Base-by-base conservation (phyloP, 1,140 invertebrate species). In the Alviniconcha marisindica region DNA sequence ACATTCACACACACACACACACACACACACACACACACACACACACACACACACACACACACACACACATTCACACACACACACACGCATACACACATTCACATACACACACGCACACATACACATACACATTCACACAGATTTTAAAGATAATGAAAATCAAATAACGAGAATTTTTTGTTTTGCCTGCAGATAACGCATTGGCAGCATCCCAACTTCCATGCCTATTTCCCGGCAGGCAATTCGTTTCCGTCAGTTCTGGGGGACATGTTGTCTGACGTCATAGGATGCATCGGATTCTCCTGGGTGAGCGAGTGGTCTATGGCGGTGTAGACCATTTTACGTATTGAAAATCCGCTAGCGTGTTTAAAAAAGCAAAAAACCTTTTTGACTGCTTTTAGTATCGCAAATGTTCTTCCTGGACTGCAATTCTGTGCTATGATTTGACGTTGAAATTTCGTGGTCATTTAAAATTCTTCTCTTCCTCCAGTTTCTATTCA, bases 141-240 rank as follows among this genome's bases (percentile, higher is more conserved):
- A 66, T 60, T 14, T 80, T 15, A n/a, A 80, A 28, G 10, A 44
- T 18, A 24, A 74, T 73, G 3, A 33, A 4, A 0, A 3, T 18
- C 24, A 31, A 5, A 31, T 28, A 31, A 73, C 3, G 24, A 31
- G 18, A 31, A 73, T 15, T 33, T 15, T 15, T 73, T 24, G 12
- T n/a, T 60, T 76, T 5, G 33, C 0, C 92, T 92, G 2, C 91
- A 96, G 96, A 95, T 97, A 71, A 99, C 98, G 0, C 98, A 99
- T 93, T 99, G 99, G 99, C 98, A 99, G 93, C 99, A 99, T 95
- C 99, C 99, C 0, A 94, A 97, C 76, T 99, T 99, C 93, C 98
- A 99, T 93, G 99, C 99, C 0, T 99, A 99, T 92, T 99, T 99
- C 92, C 99, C 99, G 1, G 96, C 98, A 0, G 99, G 98, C 38